Percentiles rank a stretch among this genome's conserved stretches.
phyloP scores from a whole-genome alignment of 2,113 vertebrate genomes.

The Tiliqua scincoides region DNA sequence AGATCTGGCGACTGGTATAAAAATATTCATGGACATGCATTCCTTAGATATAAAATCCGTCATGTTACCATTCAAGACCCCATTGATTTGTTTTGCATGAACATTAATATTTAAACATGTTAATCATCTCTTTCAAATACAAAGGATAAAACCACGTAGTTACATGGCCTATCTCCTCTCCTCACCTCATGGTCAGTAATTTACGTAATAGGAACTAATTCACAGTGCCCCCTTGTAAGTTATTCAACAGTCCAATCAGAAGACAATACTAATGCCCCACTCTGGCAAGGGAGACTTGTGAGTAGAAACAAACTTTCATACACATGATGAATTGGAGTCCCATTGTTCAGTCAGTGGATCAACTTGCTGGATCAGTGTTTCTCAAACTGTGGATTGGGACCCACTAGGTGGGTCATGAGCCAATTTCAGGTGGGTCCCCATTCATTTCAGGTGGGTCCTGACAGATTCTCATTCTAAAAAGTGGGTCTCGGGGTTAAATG shows the following conservation, averaged over 20 bases:
- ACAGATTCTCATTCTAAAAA: too few relatives aligned
- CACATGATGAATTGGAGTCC: neutral
- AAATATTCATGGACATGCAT: neutral
- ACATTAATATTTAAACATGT: constrained; percentile 11
- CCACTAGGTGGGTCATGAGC: too few relatives aligned
- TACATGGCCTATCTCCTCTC: neutral
- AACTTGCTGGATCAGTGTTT: too few relatives aligned
- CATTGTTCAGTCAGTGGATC: too few relatives aligned
- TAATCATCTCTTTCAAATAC: neutral
- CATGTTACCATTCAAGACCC: neutral
- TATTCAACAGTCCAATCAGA: neutral
- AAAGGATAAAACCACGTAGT: neutral
- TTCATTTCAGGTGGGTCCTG: too few relatives aligned
- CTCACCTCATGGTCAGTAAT: neutral
- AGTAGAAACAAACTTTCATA: neutral
- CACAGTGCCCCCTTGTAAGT: neutral
- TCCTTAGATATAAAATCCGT: neutral
- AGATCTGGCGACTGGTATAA: neutral
- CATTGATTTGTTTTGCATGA: constrained; percentile 9
- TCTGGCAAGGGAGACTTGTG: neutral
- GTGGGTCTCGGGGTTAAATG: too few relatives aligned
- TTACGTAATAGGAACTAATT: neutral
- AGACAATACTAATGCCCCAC: neutral
- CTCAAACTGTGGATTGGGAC: too few relatives aligned
- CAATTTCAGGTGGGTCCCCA: too few relatives aligned